Conservation (phyloP, 1,140 invertebrate species). For the Lordiphosa stackelbergi region DNA sequence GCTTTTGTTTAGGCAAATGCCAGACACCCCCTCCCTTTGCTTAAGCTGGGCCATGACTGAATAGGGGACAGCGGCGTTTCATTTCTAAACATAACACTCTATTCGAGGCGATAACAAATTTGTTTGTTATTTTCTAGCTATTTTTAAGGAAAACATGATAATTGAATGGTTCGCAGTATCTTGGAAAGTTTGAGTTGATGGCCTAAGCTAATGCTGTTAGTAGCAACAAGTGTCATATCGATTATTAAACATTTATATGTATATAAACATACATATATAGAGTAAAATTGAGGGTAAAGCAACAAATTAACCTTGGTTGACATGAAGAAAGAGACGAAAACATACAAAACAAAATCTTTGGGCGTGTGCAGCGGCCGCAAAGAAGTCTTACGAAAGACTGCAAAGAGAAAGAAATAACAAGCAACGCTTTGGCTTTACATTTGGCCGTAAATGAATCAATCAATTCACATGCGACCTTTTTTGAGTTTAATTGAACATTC, state of each 20-base stretch:
- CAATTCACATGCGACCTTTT: slow-evolving; percentile 58
- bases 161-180: slow-evolving; percentile 2
- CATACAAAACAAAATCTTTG: slow-evolving; percentile 25
- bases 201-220: slow-evolving; percentile 5
- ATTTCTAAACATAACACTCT: no score
- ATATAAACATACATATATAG: not conserved
- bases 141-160: slow-evolving; percentile 25
- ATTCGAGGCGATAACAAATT: slow-evolving; percentile 8
- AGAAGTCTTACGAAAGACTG: slow-evolving; percentile 36
- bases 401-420: slow-evolving; percentile 30
- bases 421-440: not conserved
- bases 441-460: slow-evolving; percentile 44
- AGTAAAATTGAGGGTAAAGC: slow-evolving; percentile 30
- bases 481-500: slow-evolving; percentile 33
- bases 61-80: no score
- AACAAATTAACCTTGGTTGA: slow-evolving; percentile 33
- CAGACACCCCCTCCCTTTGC: no score
- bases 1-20: no score
- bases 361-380: slow-evolving; percentile 19
- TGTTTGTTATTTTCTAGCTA: slow-evolving; percentile 17
- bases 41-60: no score
- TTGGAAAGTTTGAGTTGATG: not conserved
- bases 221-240: not conserved
- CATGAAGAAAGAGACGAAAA: slow-evolving; percentile 13
- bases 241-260: slow-evolving; percentile 1